Evolutionary conservation across 2,888 invertebrate species (phyloP), one percentile per base, ranked within the genome.

Genomic region (Aspidiotus destructor): DNA sequence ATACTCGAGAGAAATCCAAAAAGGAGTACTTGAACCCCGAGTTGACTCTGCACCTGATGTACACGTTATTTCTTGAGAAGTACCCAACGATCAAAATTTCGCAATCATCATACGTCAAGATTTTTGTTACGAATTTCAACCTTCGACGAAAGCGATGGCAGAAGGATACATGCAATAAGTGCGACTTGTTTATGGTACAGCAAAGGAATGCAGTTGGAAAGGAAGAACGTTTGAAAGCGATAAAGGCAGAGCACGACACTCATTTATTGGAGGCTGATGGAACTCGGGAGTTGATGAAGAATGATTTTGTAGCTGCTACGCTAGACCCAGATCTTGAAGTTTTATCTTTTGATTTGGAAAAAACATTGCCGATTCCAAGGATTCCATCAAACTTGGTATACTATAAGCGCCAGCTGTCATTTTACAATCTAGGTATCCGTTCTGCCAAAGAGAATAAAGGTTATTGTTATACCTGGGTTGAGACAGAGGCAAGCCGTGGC

Each of bases 401-500:
- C 64, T 74, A 75, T 65, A 74, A 74, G 68, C 54, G 75, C n/a
- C 74, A 73, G 60, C 69, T 75, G 15, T 72, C 71, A 69, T 28
- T 74, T 16, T 74, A 73, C 61, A 75, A 75, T 69, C 70, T 68
- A 41, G 73, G 74, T 7, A 68, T 75, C 57, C 72, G 74, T 62
- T 65, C 70, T 42, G 72, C 67, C 8, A 72, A 41, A 8, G 62
- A 53, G n/a, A 55, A 73, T 15, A 65, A 70, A 67, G 72, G 72
- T 17, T 73, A 73, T 69, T 73, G 71, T 67, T 75, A 73, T 71
- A 53, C 71, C 15, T 75, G 74, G 73, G 71, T 71, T 41, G 75
- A 75, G 60, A 71, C 73, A 15, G 61, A 58, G 52, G 75, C 74
- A 17, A 74, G 74, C 6, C 62, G 74, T 58, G 74, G 74, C n/a